phyloP scores from a whole-genome alignment of 2,113 vertebrate species.

The Penelope pileata region DNA sequence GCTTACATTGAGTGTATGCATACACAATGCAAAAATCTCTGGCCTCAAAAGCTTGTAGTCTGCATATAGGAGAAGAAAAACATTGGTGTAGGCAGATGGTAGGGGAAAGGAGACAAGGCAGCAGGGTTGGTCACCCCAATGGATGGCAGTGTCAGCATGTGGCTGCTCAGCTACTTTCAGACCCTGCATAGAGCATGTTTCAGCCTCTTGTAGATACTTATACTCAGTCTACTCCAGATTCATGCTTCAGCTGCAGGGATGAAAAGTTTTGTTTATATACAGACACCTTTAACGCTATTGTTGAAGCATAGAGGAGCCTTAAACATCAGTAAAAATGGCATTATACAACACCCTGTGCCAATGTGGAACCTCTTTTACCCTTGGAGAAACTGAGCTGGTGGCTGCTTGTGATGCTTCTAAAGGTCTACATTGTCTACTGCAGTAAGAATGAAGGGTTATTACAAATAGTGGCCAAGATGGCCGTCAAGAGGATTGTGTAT shows the following conservation, averaged over 20 bases:
- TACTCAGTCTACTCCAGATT: not conserved
- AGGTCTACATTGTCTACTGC: not conserved
- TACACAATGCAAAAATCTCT: not conserved
- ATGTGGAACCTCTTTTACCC: too few relatives aligned
- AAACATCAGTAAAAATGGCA: not conserved
- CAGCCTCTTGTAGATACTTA: fast-evolving
- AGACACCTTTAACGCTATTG: fast-evolving
- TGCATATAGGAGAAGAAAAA: not conserved
- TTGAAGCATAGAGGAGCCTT: not conserved
- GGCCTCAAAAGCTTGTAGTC: not conserved
- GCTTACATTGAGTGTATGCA: not conserved
- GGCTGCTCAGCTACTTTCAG: not conserved
- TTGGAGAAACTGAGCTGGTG: not conserved
- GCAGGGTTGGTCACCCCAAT: fast-evolving
- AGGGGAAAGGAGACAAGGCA: not conserved
- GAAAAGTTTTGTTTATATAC: not conserved
- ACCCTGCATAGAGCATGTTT: fast-evolving
- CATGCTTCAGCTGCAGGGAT: not conserved
- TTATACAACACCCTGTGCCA: fast-evolving
- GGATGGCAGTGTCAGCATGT: fast-evolving
- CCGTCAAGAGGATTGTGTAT: not conserved
- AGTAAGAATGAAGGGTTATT: not conserved
- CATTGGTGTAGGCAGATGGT: too few relatives aligned
- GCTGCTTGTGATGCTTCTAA: not conserved
- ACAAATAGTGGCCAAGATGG: not conserved